Conservation (phyloP, 2,797 vertebrate species). For the Propithecus deckenii region DNA sequence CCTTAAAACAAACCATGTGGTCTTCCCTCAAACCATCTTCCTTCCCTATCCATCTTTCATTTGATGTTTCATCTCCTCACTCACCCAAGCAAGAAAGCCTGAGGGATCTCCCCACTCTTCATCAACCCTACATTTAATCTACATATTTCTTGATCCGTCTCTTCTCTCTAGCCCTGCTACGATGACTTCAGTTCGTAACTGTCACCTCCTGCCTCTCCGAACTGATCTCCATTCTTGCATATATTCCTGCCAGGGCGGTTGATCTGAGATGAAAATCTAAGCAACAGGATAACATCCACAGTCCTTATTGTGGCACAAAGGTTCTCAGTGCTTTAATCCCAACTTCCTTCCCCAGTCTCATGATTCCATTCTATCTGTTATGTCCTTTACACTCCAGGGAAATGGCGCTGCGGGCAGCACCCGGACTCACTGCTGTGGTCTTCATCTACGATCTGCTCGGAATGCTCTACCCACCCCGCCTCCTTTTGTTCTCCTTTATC, state of each 20-base stretch:
- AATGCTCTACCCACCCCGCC: not conserved
- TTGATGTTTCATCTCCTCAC: not conserved
- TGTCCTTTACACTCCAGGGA: not conserved
- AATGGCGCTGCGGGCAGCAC: not conserved
- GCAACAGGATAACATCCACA: not conserved
- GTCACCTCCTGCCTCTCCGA: not conserved
- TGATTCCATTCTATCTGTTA: not conserved
- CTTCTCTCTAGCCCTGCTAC: not conserved
- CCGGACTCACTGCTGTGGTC: not conserved
- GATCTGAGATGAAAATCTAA: slow-evolving; percentile 21
- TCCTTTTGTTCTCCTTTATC: not conserved
- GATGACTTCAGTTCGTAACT: slow-evolving; percentile 11
- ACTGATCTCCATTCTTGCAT: not conserved
- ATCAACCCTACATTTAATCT: not conserved
- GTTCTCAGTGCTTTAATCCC: not conserved
- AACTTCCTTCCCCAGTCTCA: not conserved
- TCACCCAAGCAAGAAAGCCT: not conserved
- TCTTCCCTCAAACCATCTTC: not conserved
- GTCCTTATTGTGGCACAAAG: not conserved
- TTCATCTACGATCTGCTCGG: not conserved
- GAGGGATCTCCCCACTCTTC: not conserved
- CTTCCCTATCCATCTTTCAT: not conserved
- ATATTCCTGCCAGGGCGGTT: not conserved
- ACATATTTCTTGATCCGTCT: not conserved
- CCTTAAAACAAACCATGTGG: not conserved